Conservation (phyloP, 2,797 vertebrate genomes). For the Taenioides sp. region DNA sequence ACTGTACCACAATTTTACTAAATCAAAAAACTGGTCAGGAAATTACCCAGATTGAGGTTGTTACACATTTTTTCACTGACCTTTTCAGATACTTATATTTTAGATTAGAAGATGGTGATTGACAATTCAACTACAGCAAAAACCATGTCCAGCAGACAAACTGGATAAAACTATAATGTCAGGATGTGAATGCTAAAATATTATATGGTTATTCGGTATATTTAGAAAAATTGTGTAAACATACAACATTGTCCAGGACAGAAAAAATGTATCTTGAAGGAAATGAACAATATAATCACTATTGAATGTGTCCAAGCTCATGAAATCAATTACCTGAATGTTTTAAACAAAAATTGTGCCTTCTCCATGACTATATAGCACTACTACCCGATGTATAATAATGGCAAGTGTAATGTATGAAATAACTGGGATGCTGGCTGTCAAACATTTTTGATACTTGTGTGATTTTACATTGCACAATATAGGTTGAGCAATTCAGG, state of each 20-base stretch:
- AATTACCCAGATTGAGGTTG: background rate
- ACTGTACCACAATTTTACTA: background rate
- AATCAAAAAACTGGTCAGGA: background rate
- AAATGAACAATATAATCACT: background rate
- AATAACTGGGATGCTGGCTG: background rate
- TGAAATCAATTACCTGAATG: conserved; percentile 19
- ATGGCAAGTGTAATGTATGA: background rate
- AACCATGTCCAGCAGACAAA: background rate
- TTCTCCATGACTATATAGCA: background rate
- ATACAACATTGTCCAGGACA: background rate
- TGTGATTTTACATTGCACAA: background rate
- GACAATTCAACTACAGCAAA: background rate
- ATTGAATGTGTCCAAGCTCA: conserved; percentile 41
- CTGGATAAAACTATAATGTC: background rate
- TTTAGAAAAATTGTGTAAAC: too few relatives aligned
- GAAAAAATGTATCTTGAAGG: background rate
- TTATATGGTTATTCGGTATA: too few relatives aligned
- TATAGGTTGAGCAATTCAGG: background rate
- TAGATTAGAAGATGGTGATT: background rate
- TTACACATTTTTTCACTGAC: background rate
- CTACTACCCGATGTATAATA: background rate
- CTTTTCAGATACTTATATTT: background rate
- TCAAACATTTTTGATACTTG: background rate
- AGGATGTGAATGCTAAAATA: too few relatives aligned
- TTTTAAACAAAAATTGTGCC: conserved; percentile 6